A percentile compares a stretch with the other conserved stretches of the same genome.
Evolutionary conservation across 2,113 vertebrate species (phyloP).

Genomic region (Castor canadensis): DNA sequence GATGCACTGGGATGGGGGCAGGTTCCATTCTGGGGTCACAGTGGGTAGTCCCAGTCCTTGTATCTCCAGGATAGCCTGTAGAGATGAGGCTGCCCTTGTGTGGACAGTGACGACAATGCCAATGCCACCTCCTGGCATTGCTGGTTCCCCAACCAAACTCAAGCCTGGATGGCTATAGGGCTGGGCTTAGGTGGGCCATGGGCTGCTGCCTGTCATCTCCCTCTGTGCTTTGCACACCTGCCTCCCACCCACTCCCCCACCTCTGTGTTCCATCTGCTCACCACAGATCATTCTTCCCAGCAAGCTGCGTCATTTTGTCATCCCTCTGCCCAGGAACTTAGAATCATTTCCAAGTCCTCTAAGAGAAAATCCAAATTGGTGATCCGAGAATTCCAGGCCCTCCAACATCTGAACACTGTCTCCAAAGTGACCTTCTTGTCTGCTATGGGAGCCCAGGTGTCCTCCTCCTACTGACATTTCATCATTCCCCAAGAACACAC

Average conservation of each 20-base stretch:
- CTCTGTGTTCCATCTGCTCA: neutral
- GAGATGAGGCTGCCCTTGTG: neutral
- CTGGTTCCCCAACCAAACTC: neutral
- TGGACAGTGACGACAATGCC: neutral
- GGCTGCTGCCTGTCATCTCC: neutral
- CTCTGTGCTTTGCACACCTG: neutral
- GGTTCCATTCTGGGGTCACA: neutral
- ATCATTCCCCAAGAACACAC: neutral
- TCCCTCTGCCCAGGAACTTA: neutral
- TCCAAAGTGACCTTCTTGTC: neutral
- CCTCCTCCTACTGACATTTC: neutral
- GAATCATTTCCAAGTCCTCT: neutral
- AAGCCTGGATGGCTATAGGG: neutral
- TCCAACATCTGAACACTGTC: neutral
- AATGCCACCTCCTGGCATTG: neutral
- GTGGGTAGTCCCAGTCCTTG: neutral
- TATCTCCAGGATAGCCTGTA: neutral
- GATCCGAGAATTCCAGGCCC: neutral
- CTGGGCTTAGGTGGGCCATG: neutral
- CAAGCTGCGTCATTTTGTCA: neutral
- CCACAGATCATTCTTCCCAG: neutral
- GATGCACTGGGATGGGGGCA: accelerated
- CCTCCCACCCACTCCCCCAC: neutral
- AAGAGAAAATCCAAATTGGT: neutral
- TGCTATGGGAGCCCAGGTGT: neutral